A percentile compares a stretch with the other conserved stretches of the same genome.
These are phyloP conservation scores for Girardinus metallicus DNA, from an alignment of 2,797 vertebrate genomes.

Conservation along the genomic window DNA sequence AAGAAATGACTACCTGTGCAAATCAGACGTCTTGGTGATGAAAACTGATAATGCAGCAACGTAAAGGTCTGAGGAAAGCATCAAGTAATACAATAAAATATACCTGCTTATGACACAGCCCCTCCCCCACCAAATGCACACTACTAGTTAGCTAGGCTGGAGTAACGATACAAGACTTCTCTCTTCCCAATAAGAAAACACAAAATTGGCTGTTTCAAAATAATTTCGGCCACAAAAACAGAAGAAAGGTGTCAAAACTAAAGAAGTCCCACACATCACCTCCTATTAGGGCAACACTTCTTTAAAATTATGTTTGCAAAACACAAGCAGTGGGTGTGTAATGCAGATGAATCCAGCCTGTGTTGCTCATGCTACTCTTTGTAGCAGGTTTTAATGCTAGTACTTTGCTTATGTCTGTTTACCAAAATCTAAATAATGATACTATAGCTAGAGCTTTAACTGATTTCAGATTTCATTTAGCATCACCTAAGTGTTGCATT, in stretches of 20 bases:
- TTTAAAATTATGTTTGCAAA: not conserved
- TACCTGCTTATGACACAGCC: not conserved
- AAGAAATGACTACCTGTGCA: not conserved
- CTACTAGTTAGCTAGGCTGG: not conserved
- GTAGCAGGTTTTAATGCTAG: not conserved
- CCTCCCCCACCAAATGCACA: not conserved
- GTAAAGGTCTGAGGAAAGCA: not conserved
- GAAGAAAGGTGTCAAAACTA: not conserved
- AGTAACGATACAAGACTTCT: not conserved
- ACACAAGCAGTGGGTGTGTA: not conserved
- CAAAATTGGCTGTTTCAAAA: not conserved
- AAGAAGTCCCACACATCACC: no score
- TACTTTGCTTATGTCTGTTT: not conserved
- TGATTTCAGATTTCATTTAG: not conserved
- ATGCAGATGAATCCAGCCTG: not conserved
- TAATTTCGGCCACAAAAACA: not conserved
- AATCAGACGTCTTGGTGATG: not conserved
- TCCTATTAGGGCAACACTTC: no score
- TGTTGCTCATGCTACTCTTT: not conserved
- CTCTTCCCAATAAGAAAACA: not conserved
- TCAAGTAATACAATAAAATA: not conserved
- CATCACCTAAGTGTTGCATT: not conserved
- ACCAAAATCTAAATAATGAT: not conserved
- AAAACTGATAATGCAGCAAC: not conserved
- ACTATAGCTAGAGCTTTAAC: not conserved